Conservation (phyloP, 2,797 vertebrate species). For the Avahi laniger region DNA sequence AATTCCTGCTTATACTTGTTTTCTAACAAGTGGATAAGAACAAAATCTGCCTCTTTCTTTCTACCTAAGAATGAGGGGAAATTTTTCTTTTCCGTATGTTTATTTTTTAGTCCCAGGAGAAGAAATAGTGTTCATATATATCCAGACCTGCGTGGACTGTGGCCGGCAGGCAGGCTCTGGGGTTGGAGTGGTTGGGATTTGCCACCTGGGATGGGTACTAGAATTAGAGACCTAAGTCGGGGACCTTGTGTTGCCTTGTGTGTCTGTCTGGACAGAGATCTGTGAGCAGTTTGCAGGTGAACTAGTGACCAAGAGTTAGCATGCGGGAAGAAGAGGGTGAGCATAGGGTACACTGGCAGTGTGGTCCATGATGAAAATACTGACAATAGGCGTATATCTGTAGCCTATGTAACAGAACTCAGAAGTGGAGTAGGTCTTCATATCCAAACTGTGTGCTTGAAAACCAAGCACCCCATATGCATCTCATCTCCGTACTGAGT, state of each 20-base stretch:
- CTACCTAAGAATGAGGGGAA: neutral
- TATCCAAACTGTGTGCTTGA: neutral
- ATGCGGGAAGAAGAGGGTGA: neutral
- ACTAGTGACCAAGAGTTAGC: neutral
- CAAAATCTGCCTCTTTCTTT: constrained; percentile 12
- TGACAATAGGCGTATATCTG: neutral
- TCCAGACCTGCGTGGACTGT: neutral
- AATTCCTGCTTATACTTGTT: constrained; percentile 25
- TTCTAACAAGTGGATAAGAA: neutral
- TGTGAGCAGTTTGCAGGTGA: neutral
- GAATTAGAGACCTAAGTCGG: neutral
- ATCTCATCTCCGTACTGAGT: neutral
- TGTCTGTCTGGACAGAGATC: neutral
- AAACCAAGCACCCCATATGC: neutral
- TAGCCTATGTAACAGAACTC: neutral
- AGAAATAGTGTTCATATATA: neutral
- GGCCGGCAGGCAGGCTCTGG: neutral
- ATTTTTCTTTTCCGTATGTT: neutral
- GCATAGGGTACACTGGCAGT: neutral
- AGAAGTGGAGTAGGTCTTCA: neutral
- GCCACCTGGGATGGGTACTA: neutral
- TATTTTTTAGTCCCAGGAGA: neutral
- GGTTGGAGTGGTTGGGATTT: constrained; percentile 2
- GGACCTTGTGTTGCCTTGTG: neutral
- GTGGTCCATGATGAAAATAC: neutral